phyloP scores from a whole-genome alignment of 1,140 invertebrate species.

The Proctacanthus coquilletti region DNA sequence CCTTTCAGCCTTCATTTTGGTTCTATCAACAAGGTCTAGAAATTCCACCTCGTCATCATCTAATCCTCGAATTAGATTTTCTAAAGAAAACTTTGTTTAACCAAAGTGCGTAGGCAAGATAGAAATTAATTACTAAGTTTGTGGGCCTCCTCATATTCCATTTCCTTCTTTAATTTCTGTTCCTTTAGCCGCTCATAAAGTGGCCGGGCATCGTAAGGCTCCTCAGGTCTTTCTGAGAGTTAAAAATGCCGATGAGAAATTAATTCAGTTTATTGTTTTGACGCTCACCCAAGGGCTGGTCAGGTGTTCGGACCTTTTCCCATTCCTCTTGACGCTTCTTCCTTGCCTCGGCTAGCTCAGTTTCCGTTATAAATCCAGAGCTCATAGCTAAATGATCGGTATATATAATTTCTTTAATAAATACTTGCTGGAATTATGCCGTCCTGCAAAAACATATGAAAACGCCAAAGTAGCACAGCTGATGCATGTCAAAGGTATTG shows the following conservation, averaged over 20 bases:
- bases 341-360: slow-evolving; percentile 64
- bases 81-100: slow-evolving; percentile 33
- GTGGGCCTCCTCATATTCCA: slow-evolving; percentile 88
- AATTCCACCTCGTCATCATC: slow-evolving; percentile 93
- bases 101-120: not conserved
- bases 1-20: slow-evolving; percentile 67
- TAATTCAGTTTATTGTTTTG: slow-evolving; percentile 5
- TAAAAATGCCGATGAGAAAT: slow-evolving; percentile 8
- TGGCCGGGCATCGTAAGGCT: slow-evolving; percentile 62
- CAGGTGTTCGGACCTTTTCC: slow-evolving; percentile 77
- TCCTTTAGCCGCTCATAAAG: slow-evolving; percentile 81
- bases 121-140: slow-evolving; percentile 64
- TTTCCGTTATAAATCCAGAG: slow-evolving; percentile 77
- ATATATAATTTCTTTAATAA: too few species aligned
- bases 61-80: slow-evolving; percentile 86
- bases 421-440: too few species aligned
- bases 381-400: too few species aligned
- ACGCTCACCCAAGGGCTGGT: slow-evolving; percentile 67
- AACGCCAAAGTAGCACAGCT: too few species aligned
- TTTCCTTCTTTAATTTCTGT: slow-evolving; percentile 76
- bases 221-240: slow-evolving; percentile 66
- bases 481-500: too few species aligned
- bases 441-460: too few species aligned
- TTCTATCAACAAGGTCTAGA: slow-evolving; percentile 72
- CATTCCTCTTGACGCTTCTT: slow-evolving; percentile 79